These are phyloP conservation scores for Esox niger DNA, from an alignment of 2,113 vertebrate species.

Conservation along the genomic window DNA sequence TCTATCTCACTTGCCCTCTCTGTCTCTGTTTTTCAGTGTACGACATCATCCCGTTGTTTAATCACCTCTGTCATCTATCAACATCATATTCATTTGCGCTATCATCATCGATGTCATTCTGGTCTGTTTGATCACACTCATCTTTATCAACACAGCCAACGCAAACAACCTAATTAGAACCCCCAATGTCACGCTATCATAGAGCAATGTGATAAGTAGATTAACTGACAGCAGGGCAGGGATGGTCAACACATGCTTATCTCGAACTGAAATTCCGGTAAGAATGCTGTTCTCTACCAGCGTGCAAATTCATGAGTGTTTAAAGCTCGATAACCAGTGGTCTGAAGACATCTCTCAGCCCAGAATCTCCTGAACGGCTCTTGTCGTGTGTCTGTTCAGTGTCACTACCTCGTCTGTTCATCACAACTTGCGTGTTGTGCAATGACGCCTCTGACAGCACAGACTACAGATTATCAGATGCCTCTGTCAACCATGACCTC, in stretches of 20 bases:
- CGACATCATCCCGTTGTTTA: too few relatives aligned
- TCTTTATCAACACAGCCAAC: slow-evolving; percentile 8
- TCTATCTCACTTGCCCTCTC: neutral
- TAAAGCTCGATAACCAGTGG: neutral
- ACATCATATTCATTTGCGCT: neutral
- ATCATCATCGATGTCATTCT: neutral
- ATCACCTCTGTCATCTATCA: neutral
- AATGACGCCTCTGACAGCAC: slow-evolving; percentile 41
- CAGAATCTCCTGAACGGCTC: slow-evolving; percentile 25
- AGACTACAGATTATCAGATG: too few relatives aligned
- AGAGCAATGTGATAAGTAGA: neutral
- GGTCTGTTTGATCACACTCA: neutral
- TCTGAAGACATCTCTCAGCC: slow-evolving; percentile 24
- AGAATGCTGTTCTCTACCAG: neutral
- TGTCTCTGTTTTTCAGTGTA: neutral
- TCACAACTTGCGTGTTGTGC: slow-evolving; percentile 38
- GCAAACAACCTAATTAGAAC: neutral
- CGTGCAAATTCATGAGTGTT: neutral
- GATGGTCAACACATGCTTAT: neutral
- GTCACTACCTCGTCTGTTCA: slow-evolving; percentile 37
- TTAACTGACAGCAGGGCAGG: neutral
- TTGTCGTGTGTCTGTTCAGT: slow-evolving; percentile 50
- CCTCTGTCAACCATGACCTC: slow-evolving; percentile 52
- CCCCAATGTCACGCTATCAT: neutral
- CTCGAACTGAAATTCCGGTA: neutral